Evolutionary conservation across 1,140 invertebrate species (phyloP), one percentile per base, ranked within the genome.

Genomic region (Cecropterus lyciades): DNA sequence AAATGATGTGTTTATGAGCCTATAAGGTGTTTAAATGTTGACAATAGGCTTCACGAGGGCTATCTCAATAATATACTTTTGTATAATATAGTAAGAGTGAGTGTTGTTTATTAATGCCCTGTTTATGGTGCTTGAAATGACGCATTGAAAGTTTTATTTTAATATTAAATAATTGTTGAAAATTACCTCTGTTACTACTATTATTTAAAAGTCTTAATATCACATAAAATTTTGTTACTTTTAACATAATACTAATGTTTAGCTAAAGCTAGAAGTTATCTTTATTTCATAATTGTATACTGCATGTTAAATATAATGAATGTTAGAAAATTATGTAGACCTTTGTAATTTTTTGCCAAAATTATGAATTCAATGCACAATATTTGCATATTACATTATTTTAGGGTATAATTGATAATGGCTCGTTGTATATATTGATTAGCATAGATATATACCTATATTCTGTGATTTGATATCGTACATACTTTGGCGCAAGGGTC

Each of bases 401-500:
- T 24, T 30, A 51, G 16, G 8, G 24, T 51, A 51, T 27, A 51
- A 51, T 51, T 10, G 13, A n/a, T 3, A 33, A n/a, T 40, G 6
- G 37, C 37, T 40, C 15, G 8, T 51, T 51, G 49, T 51, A 51
- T 51, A 51, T 51, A 51, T 30, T 14, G 27, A 30, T n/a, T 30
- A 30, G 30, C 24, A 49, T 27, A 15, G 24, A n/a, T n/a, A 10
- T 30, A 51, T 30, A 51, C 49, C 5, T 13, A 9, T 5, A 51
- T 51, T 30, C 49, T 51, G 49, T 51, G 49, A 51, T 51, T 51
- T 13, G 7, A 51, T n/a, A 14, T 14, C 17, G 20, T 49, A 49
- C 15, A 16, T 46, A 33, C 16, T 24, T 24, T 49, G 46, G 46
- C 46, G 24, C 46, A 24, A 49, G 17, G 46, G 46, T 49, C 16